phyloP scores from a whole-genome alignment of 2,888 invertebrate genomes.

The Tinea trinotella region DNA sequence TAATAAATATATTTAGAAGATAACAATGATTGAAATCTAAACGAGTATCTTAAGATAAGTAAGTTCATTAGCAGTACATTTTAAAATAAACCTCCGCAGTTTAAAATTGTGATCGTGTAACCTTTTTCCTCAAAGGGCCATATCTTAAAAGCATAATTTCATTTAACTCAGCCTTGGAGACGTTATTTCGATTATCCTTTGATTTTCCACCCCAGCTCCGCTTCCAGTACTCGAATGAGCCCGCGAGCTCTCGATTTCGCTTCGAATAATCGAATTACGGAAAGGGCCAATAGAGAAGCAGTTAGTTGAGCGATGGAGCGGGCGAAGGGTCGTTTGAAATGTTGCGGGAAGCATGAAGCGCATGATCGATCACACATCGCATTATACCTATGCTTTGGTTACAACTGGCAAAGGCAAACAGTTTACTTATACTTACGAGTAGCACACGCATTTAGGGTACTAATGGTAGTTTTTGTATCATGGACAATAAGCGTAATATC shows the following conservation, averaged over 20 bases:
- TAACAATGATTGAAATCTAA: not conserved
- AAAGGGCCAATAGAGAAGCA: constrained; percentile 35
- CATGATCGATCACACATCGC: constrained; percentile 25
- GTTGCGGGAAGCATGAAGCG: constrained; percentile 28
- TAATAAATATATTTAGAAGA: no score
- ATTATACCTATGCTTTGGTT: constrained; percentile 5
- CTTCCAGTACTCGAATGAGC: constrained; percentile 33
- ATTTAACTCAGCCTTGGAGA: constrained; percentile 39
- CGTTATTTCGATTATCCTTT: constrained; percentile 44
- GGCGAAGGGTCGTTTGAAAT: constrained; percentile 35
- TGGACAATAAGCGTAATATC: not conserved
- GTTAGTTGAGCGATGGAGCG: constrained; percentile 39
- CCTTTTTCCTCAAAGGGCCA: constrained; percentile 18
- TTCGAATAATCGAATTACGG: constrained; percentile 42
- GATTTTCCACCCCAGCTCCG: constrained; percentile 40
- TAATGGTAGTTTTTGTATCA: no score
- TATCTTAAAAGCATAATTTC: constrained; percentile 35
- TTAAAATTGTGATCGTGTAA: constrained; percentile 23
- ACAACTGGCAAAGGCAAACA: not conserved
- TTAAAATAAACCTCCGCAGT: not conserved
- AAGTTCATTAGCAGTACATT: not conserved
- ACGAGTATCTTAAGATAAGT: not conserved
- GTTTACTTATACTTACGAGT: not conserved
- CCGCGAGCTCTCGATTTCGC: constrained; percentile 29
- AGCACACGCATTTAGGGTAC: not conserved